Evolutionary conservation across 2,888 invertebrate species (phyloP).

Genomic region (Tiliacea citrago): DNA sequence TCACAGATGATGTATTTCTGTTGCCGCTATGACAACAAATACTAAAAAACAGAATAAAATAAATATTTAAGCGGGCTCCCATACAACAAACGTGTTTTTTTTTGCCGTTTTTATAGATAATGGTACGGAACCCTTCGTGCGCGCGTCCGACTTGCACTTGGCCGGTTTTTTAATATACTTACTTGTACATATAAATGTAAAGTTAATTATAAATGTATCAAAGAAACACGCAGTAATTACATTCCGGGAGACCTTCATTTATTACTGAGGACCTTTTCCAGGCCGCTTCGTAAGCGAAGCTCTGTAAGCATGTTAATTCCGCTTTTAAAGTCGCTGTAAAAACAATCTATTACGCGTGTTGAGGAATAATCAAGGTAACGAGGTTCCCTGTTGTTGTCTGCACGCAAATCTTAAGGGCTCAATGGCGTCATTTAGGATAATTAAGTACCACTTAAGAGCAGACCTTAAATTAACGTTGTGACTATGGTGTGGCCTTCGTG

Average conservation of each 20-base stretch:
- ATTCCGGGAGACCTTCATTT: slow-evolving; percentile 37
- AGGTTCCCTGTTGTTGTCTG: slow-evolving; percentile 42
- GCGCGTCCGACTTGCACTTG: no score
- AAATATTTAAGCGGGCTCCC: no score
- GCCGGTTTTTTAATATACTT: no score
- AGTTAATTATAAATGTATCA: slow-evolving; percentile 44
- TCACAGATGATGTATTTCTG: no score
- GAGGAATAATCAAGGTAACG: slow-evolving; percentile 56
- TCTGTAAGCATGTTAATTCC: slow-evolving; percentile 44
- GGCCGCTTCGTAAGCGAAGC: slow-evolving; percentile 14
- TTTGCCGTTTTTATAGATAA: no score
- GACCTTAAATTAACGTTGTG: slow-evolving; percentile 36
- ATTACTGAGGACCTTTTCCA: slow-evolving; percentile 28
- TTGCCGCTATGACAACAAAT: no score
- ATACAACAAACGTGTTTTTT: no score
- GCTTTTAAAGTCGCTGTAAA: slow-evolving; percentile 46
- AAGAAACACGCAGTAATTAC: slow-evolving; percentile 41
- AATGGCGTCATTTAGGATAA: slow-evolving; percentile 50
- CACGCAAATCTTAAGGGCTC: slow-evolving; percentile 49
- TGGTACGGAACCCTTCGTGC: no score
- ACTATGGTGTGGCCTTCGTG: slow-evolving; percentile 33
- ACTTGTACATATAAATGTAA: no score
- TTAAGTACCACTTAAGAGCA: slow-evolving; percentile 37
- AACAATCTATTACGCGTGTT: slow-evolving; percentile 57
- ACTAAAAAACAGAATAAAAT: no score